Base-by-base conservation (phyloP, 2,888 invertebrate species). In the Drosophila kuntzei region DNA sequence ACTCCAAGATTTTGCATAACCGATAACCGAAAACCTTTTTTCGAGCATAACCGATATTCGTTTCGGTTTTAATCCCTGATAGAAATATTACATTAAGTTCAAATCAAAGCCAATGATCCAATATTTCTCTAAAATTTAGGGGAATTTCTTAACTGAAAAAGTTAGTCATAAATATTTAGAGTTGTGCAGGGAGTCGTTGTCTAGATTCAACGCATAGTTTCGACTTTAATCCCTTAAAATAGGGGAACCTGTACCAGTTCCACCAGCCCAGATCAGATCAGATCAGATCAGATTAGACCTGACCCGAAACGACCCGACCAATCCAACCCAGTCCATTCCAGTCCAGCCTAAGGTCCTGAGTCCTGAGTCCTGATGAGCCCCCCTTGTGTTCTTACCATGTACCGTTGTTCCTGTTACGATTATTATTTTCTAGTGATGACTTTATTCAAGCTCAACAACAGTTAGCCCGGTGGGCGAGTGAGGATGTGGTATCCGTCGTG, bases 361-460 rank as follows among this genome's bases (percentile, higher is more conserved):
- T 51, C 63, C 76, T 63, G 7, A 9, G 27, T 27, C 27, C 76
- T 63, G 58, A 59, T 70, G 79, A 73, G 76, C 71, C 69, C 83
- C 78, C 72, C 79, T 81, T 90, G 78, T 86, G 86, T 90, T 91
- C 87, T 91, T 91, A 83, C 90, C 90, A 93, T 92, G 91, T 94
- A 94, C 93, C 93, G 94, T 95, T 91, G 94, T 94, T 93, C 92
- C 94, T 94, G 94, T 94, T 95, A 95, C 94, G 94, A 94, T 95
- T 95, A 95, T 95, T 96, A 95, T 96, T 96, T 96, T 96, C 95
- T 96, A 97, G 97, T 96, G 97, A 96, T 96, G 96, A 96, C 95
- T 97, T 97, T 96, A 96, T 97, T 96, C 96, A 97, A 96, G 97
- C 97, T 96, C 97, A 96, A 96, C 97, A 96, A 96, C 96, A 96